Percentiles rank a stretch among this genome's conserved stretches.
Conservation (phyloP, 2,797 vertebrate genomes). For the Lagocephalus sceleratus region DNA sequence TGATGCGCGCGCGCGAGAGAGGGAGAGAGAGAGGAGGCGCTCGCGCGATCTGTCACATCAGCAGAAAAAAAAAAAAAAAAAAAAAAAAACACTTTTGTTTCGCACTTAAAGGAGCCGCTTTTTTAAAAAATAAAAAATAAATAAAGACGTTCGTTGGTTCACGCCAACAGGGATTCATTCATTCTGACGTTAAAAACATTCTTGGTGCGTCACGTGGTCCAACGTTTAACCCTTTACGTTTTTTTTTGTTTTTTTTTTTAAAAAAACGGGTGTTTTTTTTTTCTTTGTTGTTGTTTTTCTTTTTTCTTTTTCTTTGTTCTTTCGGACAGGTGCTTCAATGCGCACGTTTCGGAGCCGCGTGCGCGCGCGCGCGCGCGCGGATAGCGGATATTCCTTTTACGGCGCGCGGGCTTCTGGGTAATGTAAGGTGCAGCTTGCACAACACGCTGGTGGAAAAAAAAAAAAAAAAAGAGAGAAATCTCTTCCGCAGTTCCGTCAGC, state of each 20-base stretch:
- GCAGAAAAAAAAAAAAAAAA: neutral
- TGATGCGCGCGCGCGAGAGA: slow-evolving; percentile 1
- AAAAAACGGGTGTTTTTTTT: neutral
- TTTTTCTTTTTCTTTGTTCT: no score
- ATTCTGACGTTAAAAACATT: slow-evolving; percentile 4
- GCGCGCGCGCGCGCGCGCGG: neutral
- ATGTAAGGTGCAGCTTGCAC: slow-evolving; percentile 53
- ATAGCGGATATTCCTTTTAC: slow-evolving; percentile 49
- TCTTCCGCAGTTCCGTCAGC: slow-evolving; percentile 44
- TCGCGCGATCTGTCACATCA: no score
- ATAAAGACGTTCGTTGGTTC: neutral
- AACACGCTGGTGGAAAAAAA: slow-evolving; percentile 13
- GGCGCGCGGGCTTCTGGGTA: slow-evolving; percentile 72
- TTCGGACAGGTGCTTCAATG: no score
- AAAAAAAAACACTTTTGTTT: accelerated
- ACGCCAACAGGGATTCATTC: no score
- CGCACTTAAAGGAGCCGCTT: neutral
- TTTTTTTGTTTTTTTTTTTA: neutral
- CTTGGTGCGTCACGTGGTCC: slow-evolving; percentile 11
- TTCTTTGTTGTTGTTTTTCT: no score
- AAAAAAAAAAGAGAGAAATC: neutral
- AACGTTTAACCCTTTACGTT: neutral
- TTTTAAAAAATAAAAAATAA: neutral
- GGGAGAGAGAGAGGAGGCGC: no score
- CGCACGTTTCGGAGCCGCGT: no score